Percentiles rank a stretch among this genome's conserved stretches.
These are phyloP conservation scores for Sebastiscus albofasciatus DNA, from an alignment of 2,797 vertebrate genomes.

Conservation along the genomic window DNA sequence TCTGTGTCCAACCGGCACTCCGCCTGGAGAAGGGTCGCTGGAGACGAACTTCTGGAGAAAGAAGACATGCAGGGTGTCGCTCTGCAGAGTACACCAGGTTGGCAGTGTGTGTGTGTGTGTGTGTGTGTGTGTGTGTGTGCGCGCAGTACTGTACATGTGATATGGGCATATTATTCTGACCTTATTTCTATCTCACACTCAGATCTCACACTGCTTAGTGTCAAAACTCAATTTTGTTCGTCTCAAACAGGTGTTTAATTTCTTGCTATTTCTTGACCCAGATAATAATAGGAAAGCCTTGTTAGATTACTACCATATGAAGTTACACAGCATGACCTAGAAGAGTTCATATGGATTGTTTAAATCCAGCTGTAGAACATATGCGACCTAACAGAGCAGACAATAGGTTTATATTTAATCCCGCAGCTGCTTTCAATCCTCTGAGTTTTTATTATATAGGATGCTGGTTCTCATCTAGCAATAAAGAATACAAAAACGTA, in stretches of 20 bases:
- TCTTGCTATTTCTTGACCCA: neutral
- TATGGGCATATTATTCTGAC: neutral
- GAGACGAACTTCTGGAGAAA: constrained; percentile 67
- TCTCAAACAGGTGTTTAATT: neutral
- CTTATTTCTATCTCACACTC: neutral
- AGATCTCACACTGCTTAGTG: neutral
- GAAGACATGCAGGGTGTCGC: constrained; percentile 74
- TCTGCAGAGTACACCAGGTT: constrained; percentile 86
- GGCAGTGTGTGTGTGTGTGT: neutral
- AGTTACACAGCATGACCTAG: neutral
- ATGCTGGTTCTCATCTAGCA: neutral
- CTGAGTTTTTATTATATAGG: neutral
- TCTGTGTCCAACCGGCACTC: constrained; percentile 69
- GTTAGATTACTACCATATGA: constrained; percentile 35
- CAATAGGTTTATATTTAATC: neutral
- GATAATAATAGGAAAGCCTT: neutral
- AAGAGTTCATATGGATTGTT: constrained; percentile 2
- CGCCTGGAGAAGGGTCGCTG: constrained; percentile 82
- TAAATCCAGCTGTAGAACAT: constrained; percentile 12
- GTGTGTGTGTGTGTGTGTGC: constrained; percentile 4
- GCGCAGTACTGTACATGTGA: neutral
- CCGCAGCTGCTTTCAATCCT: neutral
- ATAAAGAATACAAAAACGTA: neutral
- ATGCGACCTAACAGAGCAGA: neutral
- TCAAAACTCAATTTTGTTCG: neutral